Evolutionary conservation across 2,113 vertebrate genomes (phyloP).

Genomic region (Trichechus manatus): DNA sequence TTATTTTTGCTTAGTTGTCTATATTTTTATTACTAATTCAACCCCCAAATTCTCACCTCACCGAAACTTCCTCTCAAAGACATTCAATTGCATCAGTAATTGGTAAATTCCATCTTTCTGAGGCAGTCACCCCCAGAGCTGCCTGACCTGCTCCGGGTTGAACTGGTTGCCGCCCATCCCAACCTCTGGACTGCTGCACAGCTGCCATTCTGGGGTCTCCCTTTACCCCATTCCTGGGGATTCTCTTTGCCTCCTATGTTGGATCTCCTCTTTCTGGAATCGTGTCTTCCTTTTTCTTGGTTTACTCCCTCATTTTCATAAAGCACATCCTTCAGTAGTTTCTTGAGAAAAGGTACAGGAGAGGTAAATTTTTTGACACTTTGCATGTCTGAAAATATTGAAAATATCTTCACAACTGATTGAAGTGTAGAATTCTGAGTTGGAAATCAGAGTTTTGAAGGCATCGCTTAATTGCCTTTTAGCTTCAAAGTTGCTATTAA

Average conservation of each 20-base stretch:
- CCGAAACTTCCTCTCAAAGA: background rate
- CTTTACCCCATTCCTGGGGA: background rate
- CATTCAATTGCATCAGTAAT: rapidly evolving
- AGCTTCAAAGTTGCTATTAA: background rate
- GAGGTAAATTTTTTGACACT: no score
- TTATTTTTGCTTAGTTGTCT: background rate
- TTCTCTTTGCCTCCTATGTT: background rate
- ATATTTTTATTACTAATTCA: background rate
- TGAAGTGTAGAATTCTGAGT: background rate
- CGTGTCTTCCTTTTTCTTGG: background rate
- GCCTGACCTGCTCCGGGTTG: background rate
- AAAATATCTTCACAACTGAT: background rate
- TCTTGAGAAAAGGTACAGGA: background rate
- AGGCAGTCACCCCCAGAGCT: background rate
- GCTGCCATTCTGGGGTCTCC: background rate
- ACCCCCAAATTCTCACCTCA: background rate
- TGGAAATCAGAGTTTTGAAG: background rate
- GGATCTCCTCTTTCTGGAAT: background rate
- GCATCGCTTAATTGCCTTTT: no score
- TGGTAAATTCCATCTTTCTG: background rate
- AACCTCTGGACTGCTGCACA: background rate
- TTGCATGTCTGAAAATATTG: background rate
- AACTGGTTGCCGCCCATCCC: no score
- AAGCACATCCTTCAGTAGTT: background rate
- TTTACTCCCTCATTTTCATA: background rate